Base-by-base conservation (phyloP, 2,888 invertebrate genomes). In the Exephanes ischioxanthus region DNA sequence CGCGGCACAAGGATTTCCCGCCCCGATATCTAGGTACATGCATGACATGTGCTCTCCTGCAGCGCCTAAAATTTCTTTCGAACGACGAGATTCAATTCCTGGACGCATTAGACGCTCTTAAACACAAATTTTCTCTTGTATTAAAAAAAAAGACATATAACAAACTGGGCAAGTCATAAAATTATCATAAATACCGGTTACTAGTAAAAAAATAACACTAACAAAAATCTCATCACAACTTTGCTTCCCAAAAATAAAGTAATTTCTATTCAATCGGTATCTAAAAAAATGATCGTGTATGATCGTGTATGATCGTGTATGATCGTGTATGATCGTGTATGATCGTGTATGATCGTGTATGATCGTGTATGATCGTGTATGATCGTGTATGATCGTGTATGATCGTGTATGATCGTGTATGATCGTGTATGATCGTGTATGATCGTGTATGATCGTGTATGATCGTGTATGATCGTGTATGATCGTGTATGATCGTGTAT, bases 1-100 rank as follows among this genome's bases (percentile, higher is more conserved):
- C 90, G 90, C 92, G 88, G 91, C 92, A 89, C 94, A 94, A 91
- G 93, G 93, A 88, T 94, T 92, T 90, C 93, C 93, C 88, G 92
- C 93, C 89, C 93, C 94, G 86, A 91, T 91, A 87, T 92, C 91
- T 92, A 93, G 94, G 94, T 93, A 93, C 92, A 92, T 87, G 86
- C 88, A 88, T 89, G 88, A 88, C 84, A 81, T 87, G 80, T 67
- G 78, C 71, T 85, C 83, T 77, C 79, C 78, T 76, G 26, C 16
- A 11, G 53, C 58, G 22, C 33, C n/a, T 48, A 16, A 68, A 80
- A 9, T 48, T 26, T 45, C 7, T 33, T 30, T 63, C 16, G 5
- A 26, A 30, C 26, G 14, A 26, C 30, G 61, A 61, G 61, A 61
- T 61, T 30, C 30, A 11, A 61, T 30, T 61, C 30, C 16, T 30